Percentiles rank a stretch among this genome's conserved stretches.
Conservation (phyloP, 1,140 invertebrate genomes). For the Drosophila simulans region DNA sequence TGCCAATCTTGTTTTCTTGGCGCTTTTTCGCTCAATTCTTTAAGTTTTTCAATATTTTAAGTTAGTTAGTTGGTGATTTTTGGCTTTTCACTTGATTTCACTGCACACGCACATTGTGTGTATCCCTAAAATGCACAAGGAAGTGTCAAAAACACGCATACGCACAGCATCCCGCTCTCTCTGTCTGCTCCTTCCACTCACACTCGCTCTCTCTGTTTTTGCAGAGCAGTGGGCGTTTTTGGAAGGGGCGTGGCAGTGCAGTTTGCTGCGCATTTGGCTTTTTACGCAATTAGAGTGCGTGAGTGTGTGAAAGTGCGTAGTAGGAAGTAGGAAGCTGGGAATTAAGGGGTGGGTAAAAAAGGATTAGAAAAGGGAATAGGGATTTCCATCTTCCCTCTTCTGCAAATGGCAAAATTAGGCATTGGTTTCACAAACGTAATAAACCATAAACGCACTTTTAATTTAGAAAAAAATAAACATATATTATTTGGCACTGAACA, state of each 20-base stretch:
- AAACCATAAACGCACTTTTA: not conserved
- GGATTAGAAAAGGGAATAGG: not conserved
- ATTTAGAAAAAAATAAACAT: not conserved
- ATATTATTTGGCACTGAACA: constrained; percentile 4
- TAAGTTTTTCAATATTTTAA: constrained; percentile 5
- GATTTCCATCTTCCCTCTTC: not conserved
- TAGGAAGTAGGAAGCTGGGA: constrained; percentile 13
- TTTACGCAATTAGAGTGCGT: constrained; percentile 63
- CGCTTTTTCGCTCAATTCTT: not conserved
- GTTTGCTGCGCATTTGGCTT: constrained; percentile 74
- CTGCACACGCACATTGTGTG: constrained; percentile 56
- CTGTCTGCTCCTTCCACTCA: constrained; percentile 1
- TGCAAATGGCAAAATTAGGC: not conserved
- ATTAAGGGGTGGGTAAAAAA: constrained; percentile 2
- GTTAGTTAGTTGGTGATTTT: constrained; percentile 23
- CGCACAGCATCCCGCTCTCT: constrained; percentile 25
- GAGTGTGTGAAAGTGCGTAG: constrained; percentile 48
- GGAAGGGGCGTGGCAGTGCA: constrained; percentile 75
- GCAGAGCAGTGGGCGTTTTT: constrained; percentile 21
- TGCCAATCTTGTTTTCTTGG: not conserved
- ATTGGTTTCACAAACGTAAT: not conserved
- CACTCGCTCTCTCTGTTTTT: constrained; percentile 4
- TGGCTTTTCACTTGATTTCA: constrained; percentile 40
- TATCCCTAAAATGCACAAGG: constrained; percentile 56
- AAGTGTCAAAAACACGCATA: constrained; percentile 56